Conservation (phyloP, 2,797 vertebrate species). For the Myotis findleyi region DNA sequence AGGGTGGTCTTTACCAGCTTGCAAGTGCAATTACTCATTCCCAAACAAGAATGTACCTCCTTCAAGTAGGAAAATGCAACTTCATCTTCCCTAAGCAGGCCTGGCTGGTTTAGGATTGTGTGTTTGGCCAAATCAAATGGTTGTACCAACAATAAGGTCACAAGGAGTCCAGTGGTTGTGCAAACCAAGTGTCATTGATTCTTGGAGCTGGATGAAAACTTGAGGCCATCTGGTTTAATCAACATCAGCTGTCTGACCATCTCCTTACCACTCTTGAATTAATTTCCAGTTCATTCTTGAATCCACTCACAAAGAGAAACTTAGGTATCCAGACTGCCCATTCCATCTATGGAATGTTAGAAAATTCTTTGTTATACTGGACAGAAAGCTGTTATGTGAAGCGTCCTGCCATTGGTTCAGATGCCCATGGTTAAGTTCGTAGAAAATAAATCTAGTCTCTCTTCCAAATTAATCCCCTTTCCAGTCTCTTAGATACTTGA, state of each 20-base stretch:
- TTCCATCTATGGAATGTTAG: neutral
- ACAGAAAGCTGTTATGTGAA: constrained; percentile 9
- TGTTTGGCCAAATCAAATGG: constrained; percentile 27
- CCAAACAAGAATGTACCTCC: neutral
- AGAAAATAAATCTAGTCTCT: constrained; percentile 31
- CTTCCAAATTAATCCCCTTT: neutral
- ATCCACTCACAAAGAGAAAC: neutral
- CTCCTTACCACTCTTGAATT: neutral
- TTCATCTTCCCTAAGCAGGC: neutral
- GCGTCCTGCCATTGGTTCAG: neutral
- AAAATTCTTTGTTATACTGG: neutral
- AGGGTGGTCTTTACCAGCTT: neutral
- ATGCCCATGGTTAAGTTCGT: neutral
- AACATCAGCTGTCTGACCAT: neutral
- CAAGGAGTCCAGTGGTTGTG: neutral
- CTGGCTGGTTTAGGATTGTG: neutral
- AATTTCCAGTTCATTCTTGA: constrained; percentile 38
- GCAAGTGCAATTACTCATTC: neutral
- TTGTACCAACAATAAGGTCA: constrained; percentile 34
- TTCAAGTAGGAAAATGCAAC: neutral
- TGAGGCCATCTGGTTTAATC: neutral
- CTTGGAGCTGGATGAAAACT: neutral
- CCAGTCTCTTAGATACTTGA: neutral
- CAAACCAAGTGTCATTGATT: constrained; percentile 23
- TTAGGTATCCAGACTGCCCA: neutral